Evolutionary conservation across 2,888 invertebrate genomes (phyloP), one percentile per base, ranked within the genome.

Genomic region (Calliphora vomitoria): DNA sequence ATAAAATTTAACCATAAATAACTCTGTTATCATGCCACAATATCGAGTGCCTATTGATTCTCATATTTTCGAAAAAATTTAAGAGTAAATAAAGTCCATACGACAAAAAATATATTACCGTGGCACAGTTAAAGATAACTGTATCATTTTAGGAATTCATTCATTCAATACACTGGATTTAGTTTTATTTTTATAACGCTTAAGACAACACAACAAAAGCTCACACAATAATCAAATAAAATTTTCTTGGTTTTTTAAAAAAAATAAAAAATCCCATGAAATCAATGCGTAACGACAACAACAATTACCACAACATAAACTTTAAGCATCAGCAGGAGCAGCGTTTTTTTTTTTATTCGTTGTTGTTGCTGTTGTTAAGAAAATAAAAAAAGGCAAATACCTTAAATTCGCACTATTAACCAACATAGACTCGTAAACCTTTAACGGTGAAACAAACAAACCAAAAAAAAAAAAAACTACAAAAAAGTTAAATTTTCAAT

Each of bases 401-500:
- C 85, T 82, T 75, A 82, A 87, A 85, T 85, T 85, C 82, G 87
- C 87, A 87, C 85, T 82, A 82, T 85, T 85, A 87, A 82, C 87
- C 78, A 64, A 71, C 25, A 50, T 78, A 74, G 66, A 35, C 47
- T 60, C 18, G 74, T 13, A 85, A 85, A 80, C 82, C 69, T 87
- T 87, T 85, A 85, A 79, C 87, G 75, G 78, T 60, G n/a, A 60
- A 71, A 60, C 38, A 15, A 38, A 44, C 4, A 35, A 6, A n/a
- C 5, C 31, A 41, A 72, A 41, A 44, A 25, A 25, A 60, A 69
- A 55, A 20, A 60, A 44, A 10, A 50, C 5, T 15, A 60, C 18
- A 58, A 74, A 35, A 79, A 69, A 75, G 5, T 74, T 85, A 60
- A 85, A 74, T 71, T 82, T 82, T 85, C 85, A 85, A 71, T 82